Evolutionary conservation across 1,140 invertebrate species (phyloP), one percentile per base, ranked within the genome.

Genomic region (Theocolax elegans): DNA sequence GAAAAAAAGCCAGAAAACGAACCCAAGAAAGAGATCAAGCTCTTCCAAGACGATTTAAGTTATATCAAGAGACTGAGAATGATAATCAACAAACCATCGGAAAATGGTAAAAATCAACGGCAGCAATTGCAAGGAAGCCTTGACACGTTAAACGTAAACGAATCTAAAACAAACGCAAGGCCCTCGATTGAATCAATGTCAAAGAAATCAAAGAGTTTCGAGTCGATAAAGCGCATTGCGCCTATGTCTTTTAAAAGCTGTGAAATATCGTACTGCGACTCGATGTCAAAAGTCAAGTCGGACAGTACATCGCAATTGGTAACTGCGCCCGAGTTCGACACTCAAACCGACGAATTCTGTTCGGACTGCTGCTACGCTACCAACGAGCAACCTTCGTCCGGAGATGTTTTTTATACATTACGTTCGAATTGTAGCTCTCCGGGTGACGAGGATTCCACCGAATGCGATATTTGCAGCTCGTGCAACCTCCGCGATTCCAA

Each of bases 171-270:
- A 23, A 53, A 72, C 0, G 70, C 72, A 19, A 66, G 54, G 0
- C 67, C 60, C 21, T 29, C 56, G 3, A 78, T 76, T 29, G 74
- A 79, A 40, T 71, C 76, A 4, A 76, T 79, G 51, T 79, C 81
- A 1, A 84, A 85, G 38, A 86, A 85, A 31, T 86, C 83, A 0
- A 86, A 85, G 64, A 86, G 85, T 42, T 85, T 79, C 58, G 85
- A 86, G 25, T 84, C 78, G 2, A 81, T 86, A 23, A 86, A 85
- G 42, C 77, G 74, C 4, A 76, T 60, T 21, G 73, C 17, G 25
- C 44, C 4, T 59, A 25, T 67, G 23, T 13, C 44, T 2, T 59
- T 46, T 17, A 53, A 65, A 51, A 44, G 15, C 19, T 31, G 6
- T n/a, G 53, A 68, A 15, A 69, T 3, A 56, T 58, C 49, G 21